phyloP scores from a whole-genome alignment of 1,140 invertebrate genomes.

The Scaptomyza hsui region DNA sequence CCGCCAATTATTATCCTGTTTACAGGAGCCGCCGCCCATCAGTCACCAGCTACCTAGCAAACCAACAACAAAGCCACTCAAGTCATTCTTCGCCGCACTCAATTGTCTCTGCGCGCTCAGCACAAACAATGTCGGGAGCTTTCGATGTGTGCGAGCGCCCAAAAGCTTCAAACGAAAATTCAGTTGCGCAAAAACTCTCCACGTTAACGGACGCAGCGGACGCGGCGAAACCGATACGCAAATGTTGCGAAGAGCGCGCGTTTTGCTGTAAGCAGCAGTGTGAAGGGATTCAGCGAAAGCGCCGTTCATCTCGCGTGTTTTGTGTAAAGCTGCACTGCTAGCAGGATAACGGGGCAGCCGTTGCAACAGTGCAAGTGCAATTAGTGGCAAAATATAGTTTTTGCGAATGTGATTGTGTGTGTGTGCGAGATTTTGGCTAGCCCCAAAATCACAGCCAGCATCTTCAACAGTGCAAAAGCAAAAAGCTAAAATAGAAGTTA shows the following conservation, averaged over 20 bases:
- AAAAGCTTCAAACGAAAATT: slow-evolving; percentile 56
- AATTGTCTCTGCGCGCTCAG: slow-evolving; percentile 36
- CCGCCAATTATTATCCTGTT: slow-evolving; percentile 30
- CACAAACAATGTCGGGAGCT: slow-evolving; percentile 46
- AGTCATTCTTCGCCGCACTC: slow-evolving; percentile 21
- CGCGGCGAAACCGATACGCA: slow-evolving; percentile 20
- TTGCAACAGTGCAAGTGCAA: slow-evolving; percentile 17
- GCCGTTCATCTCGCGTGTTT: slow-evolving; percentile 45
- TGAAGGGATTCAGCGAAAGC: slow-evolving; percentile 13
- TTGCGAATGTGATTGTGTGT: neutral
- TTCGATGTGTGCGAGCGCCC: slow-evolving; percentile 14
- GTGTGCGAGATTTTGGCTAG: slow-evolving; percentile 3
- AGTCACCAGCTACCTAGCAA: neutral
- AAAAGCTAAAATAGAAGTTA: slow-evolving; percentile 21
- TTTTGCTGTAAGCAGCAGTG: slow-evolving; percentile 13
- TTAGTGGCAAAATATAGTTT: slow-evolving; percentile 25
- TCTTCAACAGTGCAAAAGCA: slow-evolving; percentile 28
- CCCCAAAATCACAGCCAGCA: slow-evolving; percentile 26
- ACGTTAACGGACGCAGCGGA: slow-evolving; percentile 45
- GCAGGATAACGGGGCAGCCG: slow-evolving; percentile 26
- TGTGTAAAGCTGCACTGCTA: slow-evolving; percentile 14
- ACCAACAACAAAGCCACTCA: slow-evolving; percentile 24
- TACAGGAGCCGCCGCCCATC: slow-evolving; percentile 23
- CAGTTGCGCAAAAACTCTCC: slow-evolving; percentile 76
- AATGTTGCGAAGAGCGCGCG: slow-evolving; percentile 14